Evolutionary conservation across 2,113 vertebrate species (phyloP), one percentile per base, ranked within the genome.

Genomic region (Pluvialis apricaria): DNA sequence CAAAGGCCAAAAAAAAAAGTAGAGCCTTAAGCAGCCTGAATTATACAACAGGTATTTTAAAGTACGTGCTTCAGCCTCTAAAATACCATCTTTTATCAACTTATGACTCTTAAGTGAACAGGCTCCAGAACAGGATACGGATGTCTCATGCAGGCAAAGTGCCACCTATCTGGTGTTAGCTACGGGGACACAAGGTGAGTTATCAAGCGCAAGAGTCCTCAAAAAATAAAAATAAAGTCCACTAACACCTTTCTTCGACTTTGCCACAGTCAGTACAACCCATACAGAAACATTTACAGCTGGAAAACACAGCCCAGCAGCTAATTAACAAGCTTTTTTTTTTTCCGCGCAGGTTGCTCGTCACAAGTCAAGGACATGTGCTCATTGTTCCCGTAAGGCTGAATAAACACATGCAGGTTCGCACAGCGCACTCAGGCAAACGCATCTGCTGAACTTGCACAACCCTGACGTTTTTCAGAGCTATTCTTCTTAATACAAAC

Each of bases 301-400:
- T 89, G 60, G 38, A n/a, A 76, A 90, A 29, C 4, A 5, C 0
- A 21, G 84, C 21, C 64, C 54, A 57, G 86, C 8, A 16, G 13
- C 16, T 47, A 26, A 36, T 55, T 25, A 57, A 19, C 7, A 38
- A 13, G 18, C 5, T 31, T 51, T n/a, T 72, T 61, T 20, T 5
- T 44, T 45, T 16, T 7, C 44, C 44, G 29, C 9, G 6, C 36
- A 76, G n/a, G 73, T 32, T 86, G 75, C 65, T 89, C 76, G 34
- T 57, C 47, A 7, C 45, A 54, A 73, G 31, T 10, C 49, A 17
- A 40, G 54, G 5, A 42, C 52, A 1, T 6, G 29, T 8, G 47
- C 58, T 71, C 82, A n/a, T 11, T 0, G 0, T 26, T 62, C 31
- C 68, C 36, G 5, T 42, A 4, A 10, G 29, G 54, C 10, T 2